phyloP scores from a whole-genome alignment of 2,113 vertebrate genomes.

The Atrichornis clamosus region DNA sequence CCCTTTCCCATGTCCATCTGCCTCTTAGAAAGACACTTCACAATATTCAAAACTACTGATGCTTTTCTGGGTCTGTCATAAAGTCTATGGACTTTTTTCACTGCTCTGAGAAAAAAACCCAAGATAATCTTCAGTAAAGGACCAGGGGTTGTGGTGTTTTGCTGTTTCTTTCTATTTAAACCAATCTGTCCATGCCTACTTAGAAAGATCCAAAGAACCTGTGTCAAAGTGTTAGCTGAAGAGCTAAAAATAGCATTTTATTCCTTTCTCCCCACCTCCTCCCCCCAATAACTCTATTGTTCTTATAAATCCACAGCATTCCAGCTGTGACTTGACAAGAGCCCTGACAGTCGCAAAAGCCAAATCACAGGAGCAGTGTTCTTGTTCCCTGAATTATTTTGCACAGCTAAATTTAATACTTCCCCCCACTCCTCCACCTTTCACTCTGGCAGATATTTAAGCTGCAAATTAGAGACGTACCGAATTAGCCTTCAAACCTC shows the following conservation, averaged over 20 bases:
- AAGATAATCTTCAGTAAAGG: background rate
- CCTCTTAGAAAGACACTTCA: background rate
- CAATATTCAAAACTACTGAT: background rate
- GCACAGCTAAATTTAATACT: conserved; percentile 17
- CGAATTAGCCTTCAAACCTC: conserved; percentile 48
- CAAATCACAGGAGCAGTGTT: background rate
- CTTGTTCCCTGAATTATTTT: conserved; percentile 14
- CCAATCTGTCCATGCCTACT: background rate
- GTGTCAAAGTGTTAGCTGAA: conserved; percentile 14
- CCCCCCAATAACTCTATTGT: conserved; percentile 41
- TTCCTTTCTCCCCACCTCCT: background rate
- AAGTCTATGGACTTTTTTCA: background rate
- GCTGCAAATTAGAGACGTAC: conserved; percentile 50
- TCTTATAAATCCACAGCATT: conserved; percentile 11
- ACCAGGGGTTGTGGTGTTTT: background rate
- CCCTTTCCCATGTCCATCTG: fast-evolving
- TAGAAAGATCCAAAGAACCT: conserved; percentile 5
- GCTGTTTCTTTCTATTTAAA: background rate
- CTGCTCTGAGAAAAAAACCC: background rate
- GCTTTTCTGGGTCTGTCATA: background rate
- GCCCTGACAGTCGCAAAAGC: conserved; percentile 28
- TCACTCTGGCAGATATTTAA: conserved; percentile 38
- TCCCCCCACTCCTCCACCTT: background rate
- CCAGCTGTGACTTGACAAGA: conserved; percentile 22
- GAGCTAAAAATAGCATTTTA: conserved; percentile 37